These are phyloP conservation scores for Melanerpes formicivorus DNA, from an alignment of 2,113 vertebrate genomes.

Conservation along the genomic window DNA sequence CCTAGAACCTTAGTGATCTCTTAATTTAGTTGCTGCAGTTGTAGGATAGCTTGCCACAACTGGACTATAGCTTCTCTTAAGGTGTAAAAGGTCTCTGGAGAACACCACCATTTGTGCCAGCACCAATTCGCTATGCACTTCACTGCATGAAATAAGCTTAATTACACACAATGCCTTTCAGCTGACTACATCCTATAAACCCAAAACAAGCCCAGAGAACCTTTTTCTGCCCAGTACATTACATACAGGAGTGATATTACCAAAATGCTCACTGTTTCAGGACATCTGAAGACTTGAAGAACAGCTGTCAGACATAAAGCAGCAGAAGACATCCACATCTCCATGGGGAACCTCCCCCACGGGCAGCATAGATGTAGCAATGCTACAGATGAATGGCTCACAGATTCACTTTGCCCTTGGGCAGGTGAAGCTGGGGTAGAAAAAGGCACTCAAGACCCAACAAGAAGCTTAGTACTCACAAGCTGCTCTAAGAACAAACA, in stretches of 20 bases:
- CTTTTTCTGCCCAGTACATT: background rate
- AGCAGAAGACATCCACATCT: background rate
- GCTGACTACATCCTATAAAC: background rate
- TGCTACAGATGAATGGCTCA: background rate
- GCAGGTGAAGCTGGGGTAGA: background rate
- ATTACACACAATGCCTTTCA: background rate
- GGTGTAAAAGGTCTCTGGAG: background rate
- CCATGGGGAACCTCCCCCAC: background rate
- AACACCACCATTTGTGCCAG: background rate
- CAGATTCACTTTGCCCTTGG: background rate
- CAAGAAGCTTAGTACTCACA: background rate
- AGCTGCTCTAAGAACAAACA: background rate
- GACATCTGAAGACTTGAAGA: background rate
- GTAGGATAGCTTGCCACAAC: background rate
- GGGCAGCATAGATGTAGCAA: fast-evolving
- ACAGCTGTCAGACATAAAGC: background rate
- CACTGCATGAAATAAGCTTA: background rate
- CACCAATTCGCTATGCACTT: background rate
- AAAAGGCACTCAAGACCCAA: background rate
- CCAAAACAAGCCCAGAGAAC: background rate
- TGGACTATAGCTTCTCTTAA: background rate
- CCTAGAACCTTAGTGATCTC: background rate
- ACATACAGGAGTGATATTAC: fast-evolving
- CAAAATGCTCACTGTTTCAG: background rate
- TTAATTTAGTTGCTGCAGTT: background rate